These are phyloP conservation scores for Nannobrachium achirus DNA, from an alignment of 2,113 vertebrate species.

Conservation along the genomic window DNA sequence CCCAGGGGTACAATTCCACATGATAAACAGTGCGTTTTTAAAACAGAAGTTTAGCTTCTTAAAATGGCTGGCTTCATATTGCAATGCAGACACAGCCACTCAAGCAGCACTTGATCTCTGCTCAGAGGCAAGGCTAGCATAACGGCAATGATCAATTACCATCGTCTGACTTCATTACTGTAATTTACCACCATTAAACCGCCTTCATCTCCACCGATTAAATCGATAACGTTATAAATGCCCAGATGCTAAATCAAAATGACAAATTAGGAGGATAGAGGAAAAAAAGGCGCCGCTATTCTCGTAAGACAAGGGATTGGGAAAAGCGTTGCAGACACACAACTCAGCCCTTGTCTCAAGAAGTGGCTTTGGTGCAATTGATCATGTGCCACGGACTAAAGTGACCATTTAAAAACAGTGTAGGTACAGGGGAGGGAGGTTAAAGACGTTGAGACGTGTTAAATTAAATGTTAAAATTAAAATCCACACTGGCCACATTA, in stretches of 20 bases:
- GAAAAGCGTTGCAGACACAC: slow-evolving; percentile 14
- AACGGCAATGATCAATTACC: slow-evolving; percentile 32
- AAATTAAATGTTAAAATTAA: slow-evolving; percentile 4
- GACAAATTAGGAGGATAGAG: slow-evolving; percentile 36
- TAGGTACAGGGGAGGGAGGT: slow-evolving; percentile 2
- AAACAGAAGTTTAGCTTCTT: slow-evolving; percentile 53
- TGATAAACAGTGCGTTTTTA: slow-evolving; percentile 49
- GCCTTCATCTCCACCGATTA: slow-evolving; percentile 8
- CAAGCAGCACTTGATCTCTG: slow-evolving; percentile 50
- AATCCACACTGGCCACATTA: slow-evolving; percentile 63
- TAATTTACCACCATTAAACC: slow-evolving; percentile 27
- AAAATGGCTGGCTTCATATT: slow-evolving; percentile 38
- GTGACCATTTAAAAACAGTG: slow-evolving; percentile 17
- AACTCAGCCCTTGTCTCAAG: slow-evolving; percentile 11
- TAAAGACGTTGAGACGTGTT: slow-evolving; percentile 51
- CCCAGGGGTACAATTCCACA: slow-evolving; percentile 61
- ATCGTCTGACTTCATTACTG: slow-evolving; percentile 43
- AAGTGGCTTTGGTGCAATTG: slow-evolving; percentile 29
- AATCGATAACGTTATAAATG: slow-evolving; percentile 35
- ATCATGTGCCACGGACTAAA: slow-evolving; percentile 43
- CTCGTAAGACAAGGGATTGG: slow-evolving; percentile 1
- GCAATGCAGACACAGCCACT: slow-evolving; percentile 43
- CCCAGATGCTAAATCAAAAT: slow-evolving; percentile 29
- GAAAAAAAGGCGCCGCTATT: not conserved
- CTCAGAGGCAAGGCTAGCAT: slow-evolving; percentile 30